A percentile compares a stretch with the other conserved stretches of the same genome.
These are phyloP conservation scores for Bergia puertoricense DNA, from an alignment of 92 coral and sea anemone genomes.

Conservation along the genomic window DNA sequence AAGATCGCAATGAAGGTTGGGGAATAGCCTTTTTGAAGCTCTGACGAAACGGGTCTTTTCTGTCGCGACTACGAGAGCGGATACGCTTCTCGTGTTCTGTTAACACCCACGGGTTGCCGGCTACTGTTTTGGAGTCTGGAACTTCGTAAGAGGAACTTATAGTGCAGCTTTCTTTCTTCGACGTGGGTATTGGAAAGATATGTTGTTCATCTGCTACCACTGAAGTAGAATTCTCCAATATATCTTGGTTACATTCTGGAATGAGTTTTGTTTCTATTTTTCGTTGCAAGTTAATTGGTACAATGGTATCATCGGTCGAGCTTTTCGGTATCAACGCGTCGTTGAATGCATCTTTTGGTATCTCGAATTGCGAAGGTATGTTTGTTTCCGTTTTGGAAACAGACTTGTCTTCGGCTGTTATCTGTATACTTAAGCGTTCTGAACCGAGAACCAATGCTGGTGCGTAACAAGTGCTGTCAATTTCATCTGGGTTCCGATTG, in stretches of 20 bases:
- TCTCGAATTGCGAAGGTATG: neutral
- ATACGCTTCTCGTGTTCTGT: slow-evolving; percentile 25
- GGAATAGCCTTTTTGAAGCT: neutral
- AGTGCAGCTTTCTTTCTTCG: neutral
- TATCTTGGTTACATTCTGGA: neutral
- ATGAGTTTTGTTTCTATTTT: neutral
- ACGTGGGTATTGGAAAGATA: neutral
- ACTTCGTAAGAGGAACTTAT: neutral
- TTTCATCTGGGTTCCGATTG: neutral
- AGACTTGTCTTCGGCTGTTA: neutral
- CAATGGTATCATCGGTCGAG: neutral
- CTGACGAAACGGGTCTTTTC: slow-evolving; percentile 26
- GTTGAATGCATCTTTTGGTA: neutral
- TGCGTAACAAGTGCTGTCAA: neutral
- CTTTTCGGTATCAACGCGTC: neutral
- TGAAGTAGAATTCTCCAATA: neutral
- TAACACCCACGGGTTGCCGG: neutral
- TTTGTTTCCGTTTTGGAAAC: neutral
- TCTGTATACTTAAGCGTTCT: neutral
- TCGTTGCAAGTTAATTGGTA: neutral
- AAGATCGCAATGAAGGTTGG: neutral
- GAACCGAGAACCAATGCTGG: neutral
- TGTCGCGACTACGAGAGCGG: slow-evolving; percentile 39
- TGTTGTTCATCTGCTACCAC: neutral
- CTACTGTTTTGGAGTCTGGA: neutral